Evolutionary conservation across 2,113 vertebrate species (phyloP).

Genomic region (Irena cyanogastra): DNA sequence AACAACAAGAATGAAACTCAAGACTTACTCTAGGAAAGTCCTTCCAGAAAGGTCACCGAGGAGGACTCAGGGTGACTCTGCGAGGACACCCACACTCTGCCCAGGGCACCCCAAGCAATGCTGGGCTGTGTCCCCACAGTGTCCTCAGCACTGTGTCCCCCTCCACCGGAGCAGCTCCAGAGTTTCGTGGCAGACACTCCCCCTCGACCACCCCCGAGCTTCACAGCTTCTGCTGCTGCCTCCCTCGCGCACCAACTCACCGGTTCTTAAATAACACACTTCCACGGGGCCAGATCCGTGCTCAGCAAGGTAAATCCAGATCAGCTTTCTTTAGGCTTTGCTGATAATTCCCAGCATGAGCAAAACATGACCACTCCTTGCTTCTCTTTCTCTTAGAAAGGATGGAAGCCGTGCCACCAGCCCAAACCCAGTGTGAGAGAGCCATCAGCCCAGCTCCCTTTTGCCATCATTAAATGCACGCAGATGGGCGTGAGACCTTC

Average conservation of each 20-base stretch:
- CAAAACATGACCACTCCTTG: neutral
- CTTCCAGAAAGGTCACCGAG: neutral
- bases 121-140: neutral
- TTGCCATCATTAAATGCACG: accelerated
- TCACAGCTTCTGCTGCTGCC: neutral
- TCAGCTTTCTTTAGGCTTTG: neutral
- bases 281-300: neutral
- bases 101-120: accelerated
- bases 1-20: neutral
- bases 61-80: accelerated
- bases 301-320: neutral
- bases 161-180: neutral
- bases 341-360: neutral
- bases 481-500: neutral
- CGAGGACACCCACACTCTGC: neutral
- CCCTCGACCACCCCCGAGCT: neutral
- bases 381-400: neutral
- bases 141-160: neutral
- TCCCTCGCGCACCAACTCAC: neutral
- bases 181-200: neutral
- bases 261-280: neutral
- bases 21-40: constrained; percentile 11
- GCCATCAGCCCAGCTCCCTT: neutral
- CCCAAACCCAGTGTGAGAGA: neutral
- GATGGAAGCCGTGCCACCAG: neutral